These are phyloP conservation scores for Carlito syrichta DNA, from an alignment of 2,113 vertebrate genomes.

Conservation along the genomic window DNA sequence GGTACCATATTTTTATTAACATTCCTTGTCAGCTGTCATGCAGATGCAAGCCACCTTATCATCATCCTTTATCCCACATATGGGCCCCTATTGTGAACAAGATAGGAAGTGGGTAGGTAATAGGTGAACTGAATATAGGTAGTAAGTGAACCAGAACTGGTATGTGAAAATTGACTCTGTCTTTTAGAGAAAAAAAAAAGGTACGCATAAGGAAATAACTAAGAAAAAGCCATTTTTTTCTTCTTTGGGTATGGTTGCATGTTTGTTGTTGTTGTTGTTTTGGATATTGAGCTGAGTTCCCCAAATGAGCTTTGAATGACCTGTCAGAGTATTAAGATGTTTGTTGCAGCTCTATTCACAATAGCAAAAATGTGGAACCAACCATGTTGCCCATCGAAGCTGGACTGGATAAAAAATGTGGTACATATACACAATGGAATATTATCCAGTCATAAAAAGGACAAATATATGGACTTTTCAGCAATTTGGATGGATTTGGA, in stretches of 20 bases:
- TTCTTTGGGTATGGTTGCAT: background rate
- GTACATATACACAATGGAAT: too few species aligned
- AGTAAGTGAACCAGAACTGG: background rate
- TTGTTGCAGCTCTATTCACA: too few species aligned
- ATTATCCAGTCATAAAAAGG: too few species aligned
- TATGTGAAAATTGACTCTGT: background rate
- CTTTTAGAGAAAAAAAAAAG: constrained; percentile 1
- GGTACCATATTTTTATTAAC: background rate
- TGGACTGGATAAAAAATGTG: too few species aligned
- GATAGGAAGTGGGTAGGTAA: background rate
- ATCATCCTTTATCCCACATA: background rate
- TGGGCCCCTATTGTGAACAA: background rate
- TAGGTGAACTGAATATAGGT: background rate
- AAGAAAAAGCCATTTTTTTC: background rate
- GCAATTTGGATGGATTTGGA: too few species aligned
- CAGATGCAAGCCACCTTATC: background rate
- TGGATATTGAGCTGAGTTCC: background rate
- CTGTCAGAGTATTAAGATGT: background rate
- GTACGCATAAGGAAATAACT: background rate
- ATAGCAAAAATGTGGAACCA: too few species aligned
- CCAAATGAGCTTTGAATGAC: background rate
- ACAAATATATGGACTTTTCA: too few species aligned
- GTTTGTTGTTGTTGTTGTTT: background rate
- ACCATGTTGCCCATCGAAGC: too few species aligned
- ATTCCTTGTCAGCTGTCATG: background rate